Conservation (phyloP, 2,888 invertebrate genomes). For the Slavum lentiscoides region DNA sequence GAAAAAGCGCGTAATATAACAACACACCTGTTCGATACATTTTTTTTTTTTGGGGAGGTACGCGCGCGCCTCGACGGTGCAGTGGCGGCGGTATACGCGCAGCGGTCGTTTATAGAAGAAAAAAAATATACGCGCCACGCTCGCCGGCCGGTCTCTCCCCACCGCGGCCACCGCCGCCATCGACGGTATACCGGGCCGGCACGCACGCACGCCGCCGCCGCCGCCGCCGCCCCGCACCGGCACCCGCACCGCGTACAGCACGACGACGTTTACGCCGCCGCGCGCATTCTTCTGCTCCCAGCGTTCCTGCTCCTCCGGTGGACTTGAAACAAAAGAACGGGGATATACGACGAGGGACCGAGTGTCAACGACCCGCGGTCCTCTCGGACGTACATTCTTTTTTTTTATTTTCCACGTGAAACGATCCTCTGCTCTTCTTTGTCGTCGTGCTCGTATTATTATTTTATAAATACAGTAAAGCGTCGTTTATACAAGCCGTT, state of each 20-base stretch:
- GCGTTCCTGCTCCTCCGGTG: too few species aligned
- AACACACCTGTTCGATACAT: constrained; percentile 46
- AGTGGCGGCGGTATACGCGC: too few species aligned
- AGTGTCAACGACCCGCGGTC: constrained; percentile 44
- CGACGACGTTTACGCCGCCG: too few species aligned
- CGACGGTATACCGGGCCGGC: not conserved
- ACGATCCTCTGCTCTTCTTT: not conserved
- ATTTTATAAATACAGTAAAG: too few species aligned
- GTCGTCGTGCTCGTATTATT: too few species aligned
- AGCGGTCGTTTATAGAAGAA: too few species aligned
- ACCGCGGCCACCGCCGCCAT: not conserved
- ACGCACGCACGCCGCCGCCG: constrained; percentile 1
- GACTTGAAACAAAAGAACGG: constrained; percentile 52
- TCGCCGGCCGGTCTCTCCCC: constrained; percentile 23
- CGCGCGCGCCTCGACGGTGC: not conserved
- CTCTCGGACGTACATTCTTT: constrained; percentile 27
- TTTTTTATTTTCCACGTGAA: not conserved
- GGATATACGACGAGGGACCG: constrained; percentile 16
- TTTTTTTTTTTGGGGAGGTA: too few species aligned
- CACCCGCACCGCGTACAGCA: too few species aligned
- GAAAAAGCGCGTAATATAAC: constrained; percentile 19
- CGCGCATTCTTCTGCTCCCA: constrained; percentile 12
- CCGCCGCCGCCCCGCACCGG: not conserved
- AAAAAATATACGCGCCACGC: not conserved
- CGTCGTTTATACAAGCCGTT: too few species aligned